Conservation (phyloP, 1,140 invertebrate species). For the Wasmannia auropunctata region DNA sequence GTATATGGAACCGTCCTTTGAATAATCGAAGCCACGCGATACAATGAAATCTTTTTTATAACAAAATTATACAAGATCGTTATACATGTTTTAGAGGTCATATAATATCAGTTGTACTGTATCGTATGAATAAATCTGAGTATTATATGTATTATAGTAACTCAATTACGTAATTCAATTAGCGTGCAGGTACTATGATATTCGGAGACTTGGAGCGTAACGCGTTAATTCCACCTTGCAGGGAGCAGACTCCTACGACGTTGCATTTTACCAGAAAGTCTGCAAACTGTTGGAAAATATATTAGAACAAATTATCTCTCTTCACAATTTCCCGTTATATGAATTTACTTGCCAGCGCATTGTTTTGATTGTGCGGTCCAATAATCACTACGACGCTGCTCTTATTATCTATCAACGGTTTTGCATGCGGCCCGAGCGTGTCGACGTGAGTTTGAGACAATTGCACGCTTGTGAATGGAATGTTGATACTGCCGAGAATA, state of each 20-base stretch:
- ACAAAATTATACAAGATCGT: slow-evolving; percentile 30
- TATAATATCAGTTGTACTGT: slow-evolving; percentile 32
- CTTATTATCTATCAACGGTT: slow-evolving; percentile 86
- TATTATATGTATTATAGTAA: slow-evolving; percentile 15
- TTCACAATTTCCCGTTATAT: background rate
- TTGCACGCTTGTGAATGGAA: slow-evolving; percentile 92
- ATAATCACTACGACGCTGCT: slow-evolving; percentile 92
- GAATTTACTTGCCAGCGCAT: slow-evolving; percentile 88
- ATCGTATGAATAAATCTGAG: slow-evolving; percentile 32
- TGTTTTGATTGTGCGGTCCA: slow-evolving; percentile 91
- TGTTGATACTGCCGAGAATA: slow-evolving; percentile 93
- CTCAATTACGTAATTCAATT: slow-evolving; percentile 41
- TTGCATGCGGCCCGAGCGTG: slow-evolving; percentile 88
- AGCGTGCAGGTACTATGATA: slow-evolving; percentile 82
- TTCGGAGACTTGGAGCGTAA: slow-evolving; percentile 88
- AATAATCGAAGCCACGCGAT: slow-evolving; percentile 28
- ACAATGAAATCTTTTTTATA: slow-evolving; percentile 43
- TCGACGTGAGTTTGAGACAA: slow-evolving; percentile 88
- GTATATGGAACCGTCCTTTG: background rate
- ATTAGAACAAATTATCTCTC: slow-evolving; percentile 10
- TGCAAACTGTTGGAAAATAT: slow-evolving; percentile 87
- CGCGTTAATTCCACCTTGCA: slow-evolving; percentile 90
- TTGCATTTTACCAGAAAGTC: slow-evolving; percentile 89
- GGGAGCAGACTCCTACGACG: slow-evolving; percentile 88
- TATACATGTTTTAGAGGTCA: slow-evolving; percentile 1